These are phyloP conservation scores for Rafetus swinhoei DNA, from an alignment of 2,113 vertebrate species.

Conservation along the genomic window DNA sequence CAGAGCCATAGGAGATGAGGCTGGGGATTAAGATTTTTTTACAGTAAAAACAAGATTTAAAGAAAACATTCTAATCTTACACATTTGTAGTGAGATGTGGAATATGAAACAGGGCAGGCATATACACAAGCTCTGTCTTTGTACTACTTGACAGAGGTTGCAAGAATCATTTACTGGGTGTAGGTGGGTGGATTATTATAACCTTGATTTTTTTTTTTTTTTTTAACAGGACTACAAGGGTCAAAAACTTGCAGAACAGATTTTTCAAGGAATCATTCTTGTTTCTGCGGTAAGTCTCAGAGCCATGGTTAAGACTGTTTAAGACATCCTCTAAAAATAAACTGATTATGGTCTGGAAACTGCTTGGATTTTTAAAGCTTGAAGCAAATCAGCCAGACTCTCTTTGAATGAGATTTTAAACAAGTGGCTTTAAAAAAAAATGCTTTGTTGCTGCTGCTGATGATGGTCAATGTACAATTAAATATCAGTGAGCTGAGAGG, in stretches of 20 bases:
- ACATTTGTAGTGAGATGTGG: too few relatives aligned
- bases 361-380: background rate
- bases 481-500: background rate
- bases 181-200: background rate
- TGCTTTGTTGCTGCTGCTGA: too few relatives aligned
- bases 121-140: background rate
- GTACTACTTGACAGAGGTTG: background rate
- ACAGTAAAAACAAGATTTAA: background rate
- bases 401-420: background rate
- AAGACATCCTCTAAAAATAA: background rate
- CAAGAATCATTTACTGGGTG: background rate
- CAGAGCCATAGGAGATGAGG: background rate
- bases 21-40: background rate
- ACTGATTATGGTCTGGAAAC: background rate
- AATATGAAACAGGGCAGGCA: background rate
- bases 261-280: slow-evolving; percentile 96
- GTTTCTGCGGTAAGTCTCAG: slow-evolving; percentile 91
- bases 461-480: background rate
- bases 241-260: slow-evolving; percentile 97
- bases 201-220: background rate
- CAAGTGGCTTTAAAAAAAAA: background rate
- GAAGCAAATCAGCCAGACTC: background rate
- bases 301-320: background rate
- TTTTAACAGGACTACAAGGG: slow-evolving; percentile 93
- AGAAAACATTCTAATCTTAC: background rate